These are phyloP conservation scores for Dicranocentrus wangi DNA, from an alignment of 2,888 invertebrate genomes.

Conservation along the genomic window DNA sequence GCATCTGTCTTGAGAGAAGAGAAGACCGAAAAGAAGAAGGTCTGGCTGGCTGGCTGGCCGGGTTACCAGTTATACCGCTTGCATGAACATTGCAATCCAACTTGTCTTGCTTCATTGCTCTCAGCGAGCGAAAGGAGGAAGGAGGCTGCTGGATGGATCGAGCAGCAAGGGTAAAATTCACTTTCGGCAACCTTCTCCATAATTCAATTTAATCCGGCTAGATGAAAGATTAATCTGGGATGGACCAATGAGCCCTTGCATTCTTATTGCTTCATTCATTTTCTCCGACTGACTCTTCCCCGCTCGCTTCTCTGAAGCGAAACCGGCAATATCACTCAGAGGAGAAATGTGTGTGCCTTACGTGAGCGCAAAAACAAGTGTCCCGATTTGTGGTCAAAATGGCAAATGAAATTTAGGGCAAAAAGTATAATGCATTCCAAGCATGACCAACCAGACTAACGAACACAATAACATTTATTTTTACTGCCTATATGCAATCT, in stretches of 20 bases:
- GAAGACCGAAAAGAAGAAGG: no score
- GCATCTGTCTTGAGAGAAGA: not conserved
- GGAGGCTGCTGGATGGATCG: no score
- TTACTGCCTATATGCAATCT: no score
- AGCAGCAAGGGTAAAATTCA: constrained; percentile 57
- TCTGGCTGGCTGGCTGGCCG: no score
- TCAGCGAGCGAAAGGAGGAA: not conserved
- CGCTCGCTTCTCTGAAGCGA: not conserved
- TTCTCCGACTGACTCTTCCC: not conserved
- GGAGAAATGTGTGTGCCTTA: no score
- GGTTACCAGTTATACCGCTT: no score
- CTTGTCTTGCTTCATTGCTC: constrained; percentile 48
- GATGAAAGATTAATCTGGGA: constrained; percentile 70
- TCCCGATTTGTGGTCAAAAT: no score
- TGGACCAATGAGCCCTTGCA: constrained; percentile 44
- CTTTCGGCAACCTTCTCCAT: constrained; percentile 63
- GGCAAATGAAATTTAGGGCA: no score
- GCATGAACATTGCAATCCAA: constrained; percentile 45
- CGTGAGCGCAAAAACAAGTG: no score
- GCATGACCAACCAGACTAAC: no score
- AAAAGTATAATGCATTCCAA: no score
- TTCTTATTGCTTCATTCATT: constrained; percentile 62
- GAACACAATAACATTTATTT: no score
- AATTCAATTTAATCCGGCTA: constrained; percentile 70
- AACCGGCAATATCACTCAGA: not conserved